Conservation (phyloP, 2,113 vertebrate species). For the Tetrax tetrax region DNA sequence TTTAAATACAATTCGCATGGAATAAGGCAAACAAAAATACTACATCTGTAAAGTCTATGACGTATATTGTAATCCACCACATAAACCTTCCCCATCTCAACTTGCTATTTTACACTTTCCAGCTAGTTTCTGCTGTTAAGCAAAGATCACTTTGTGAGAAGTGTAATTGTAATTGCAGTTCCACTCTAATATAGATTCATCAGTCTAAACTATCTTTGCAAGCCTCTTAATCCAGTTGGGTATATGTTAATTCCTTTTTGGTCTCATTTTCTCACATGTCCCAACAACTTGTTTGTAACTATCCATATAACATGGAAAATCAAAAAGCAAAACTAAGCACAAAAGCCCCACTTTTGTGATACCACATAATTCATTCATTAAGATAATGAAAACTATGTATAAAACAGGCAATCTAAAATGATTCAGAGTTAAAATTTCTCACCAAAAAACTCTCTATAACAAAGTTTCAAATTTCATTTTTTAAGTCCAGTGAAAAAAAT, state of each 20-base stretch:
- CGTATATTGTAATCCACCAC: not conserved
- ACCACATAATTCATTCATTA: not conserved
- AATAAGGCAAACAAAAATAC: not conserved
- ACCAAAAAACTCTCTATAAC: not conserved
- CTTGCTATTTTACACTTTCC: not conserved
- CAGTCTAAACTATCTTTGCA: not conserved
- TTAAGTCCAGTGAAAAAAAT: not conserved
- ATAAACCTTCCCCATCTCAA: not conserved
- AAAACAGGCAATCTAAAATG: not conserved
- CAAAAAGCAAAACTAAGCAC: not conserved
- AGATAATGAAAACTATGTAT: not conserved
- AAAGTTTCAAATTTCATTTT: not conserved
- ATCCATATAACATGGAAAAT: not conserved
- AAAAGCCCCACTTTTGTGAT: not conserved
- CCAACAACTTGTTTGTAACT: not conserved
- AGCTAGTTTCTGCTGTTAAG: not conserved
- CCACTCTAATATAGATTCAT: not conserved
- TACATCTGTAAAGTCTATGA: not conserved
- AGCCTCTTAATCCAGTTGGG: not conserved
- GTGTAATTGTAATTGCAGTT: not conserved
- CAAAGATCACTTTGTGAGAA: not conserved
- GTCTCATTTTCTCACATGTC: not conserved
- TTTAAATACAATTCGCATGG: not conserved
- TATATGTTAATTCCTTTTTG: not conserved
- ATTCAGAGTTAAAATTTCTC: not conserved